phyloP scores from a whole-genome alignment of 2,797 vertebrate species.

The Chloroceryle inda region DNA sequence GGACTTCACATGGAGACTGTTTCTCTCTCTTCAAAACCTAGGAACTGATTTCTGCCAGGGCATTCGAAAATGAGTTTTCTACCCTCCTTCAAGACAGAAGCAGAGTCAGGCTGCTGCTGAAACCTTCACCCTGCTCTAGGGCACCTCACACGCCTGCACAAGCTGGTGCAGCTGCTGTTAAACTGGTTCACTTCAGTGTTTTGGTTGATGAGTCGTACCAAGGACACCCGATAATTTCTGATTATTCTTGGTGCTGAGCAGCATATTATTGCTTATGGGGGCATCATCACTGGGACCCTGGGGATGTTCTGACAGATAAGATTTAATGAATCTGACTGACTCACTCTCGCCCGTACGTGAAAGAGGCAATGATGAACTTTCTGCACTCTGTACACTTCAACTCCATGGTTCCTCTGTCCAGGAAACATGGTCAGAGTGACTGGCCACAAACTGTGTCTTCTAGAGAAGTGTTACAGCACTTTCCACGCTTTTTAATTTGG shows the following conservation, averaged over 20 bases:
- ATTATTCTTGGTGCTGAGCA: background rate
- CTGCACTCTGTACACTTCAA: background rate
- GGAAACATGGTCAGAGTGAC: background rate
- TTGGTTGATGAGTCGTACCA: background rate
- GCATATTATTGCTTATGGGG: background rate
- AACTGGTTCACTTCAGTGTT: background rate
- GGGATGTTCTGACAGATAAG: background rate
- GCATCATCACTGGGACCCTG: background rate
- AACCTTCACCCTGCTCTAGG: background rate
- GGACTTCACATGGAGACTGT: background rate
- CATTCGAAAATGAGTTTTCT: background rate
- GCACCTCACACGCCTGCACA: background rate
- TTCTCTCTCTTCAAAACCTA: background rate
- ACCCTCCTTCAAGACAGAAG: background rate
- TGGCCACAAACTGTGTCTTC: background rate
- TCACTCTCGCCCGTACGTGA: background rate
- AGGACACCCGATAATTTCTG: background rate
- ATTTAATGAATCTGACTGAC: background rate
- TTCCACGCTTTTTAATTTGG: background rate
- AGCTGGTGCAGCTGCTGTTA: background rate
- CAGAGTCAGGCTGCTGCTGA: background rate
- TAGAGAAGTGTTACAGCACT: accelerated
- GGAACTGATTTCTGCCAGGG: background rate
- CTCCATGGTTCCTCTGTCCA: background rate
- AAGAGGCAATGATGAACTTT: background rate